These are phyloP conservation scores for Pterophyllum scalare DNA, from an alignment of 2,113 vertebrate species.

Conservation along the genomic window DNA sequence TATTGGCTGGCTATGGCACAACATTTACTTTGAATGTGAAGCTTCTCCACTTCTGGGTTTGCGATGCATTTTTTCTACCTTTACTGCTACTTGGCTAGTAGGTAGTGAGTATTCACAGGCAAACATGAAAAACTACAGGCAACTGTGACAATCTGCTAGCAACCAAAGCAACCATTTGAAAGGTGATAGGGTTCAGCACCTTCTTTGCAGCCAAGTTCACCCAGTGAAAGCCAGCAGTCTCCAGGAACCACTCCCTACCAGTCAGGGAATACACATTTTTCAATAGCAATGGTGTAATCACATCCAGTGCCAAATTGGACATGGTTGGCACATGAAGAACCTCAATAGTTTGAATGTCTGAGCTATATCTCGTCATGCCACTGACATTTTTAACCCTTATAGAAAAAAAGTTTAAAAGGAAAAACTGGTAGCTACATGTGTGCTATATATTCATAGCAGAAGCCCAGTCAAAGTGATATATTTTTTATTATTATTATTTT, in stretches of 20 bases:
- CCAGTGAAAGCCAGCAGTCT: no score
- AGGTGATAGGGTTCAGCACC: no score
- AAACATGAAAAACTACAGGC: accelerated
- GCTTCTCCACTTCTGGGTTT: not conserved
- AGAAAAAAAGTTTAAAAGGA: not conserved
- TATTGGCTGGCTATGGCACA: no score
- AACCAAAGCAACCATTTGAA: no score
- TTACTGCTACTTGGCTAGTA: not conserved
- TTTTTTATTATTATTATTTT: not conserved
- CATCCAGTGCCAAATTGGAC: no score
- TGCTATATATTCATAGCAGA: not conserved
- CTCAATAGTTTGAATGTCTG: not conserved
- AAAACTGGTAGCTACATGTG: not conserved
- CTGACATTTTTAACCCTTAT: not conserved
- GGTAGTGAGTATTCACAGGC: not conserved
- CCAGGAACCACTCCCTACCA: no score
- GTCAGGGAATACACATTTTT: no score
- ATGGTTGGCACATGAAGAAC: no score
- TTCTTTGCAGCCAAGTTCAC: no score
- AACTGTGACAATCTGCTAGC: no score
- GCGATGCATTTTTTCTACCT: not conserved
- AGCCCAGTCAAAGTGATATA: not conserved
- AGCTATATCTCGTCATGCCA: not conserved
- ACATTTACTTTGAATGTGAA: not conserved
- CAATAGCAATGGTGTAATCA: no score